A percentile compares a stretch with the other conserved stretches of the same genome.
These are phyloP conservation scores for Holotrichia oblita DNA, from an alignment of 1,140 invertebrate genomes.

Conservation along the genomic window DNA sequence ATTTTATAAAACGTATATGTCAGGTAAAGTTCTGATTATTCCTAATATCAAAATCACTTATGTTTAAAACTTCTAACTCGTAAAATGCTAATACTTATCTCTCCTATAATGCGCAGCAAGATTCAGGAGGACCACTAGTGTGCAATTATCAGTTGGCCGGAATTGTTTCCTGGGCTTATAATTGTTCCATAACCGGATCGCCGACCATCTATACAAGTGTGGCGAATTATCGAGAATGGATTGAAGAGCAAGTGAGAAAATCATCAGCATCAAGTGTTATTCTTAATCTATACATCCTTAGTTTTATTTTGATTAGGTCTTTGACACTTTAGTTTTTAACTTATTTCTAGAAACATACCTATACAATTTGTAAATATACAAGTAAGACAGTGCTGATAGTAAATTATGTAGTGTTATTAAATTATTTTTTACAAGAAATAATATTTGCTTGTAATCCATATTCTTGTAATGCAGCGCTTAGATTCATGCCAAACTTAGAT, in stretches of 20 bases:
- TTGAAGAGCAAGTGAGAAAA: slow-evolving; percentile 21
- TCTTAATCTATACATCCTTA: background rate
- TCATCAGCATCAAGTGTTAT: slow-evolving; percentile 14
- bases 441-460: no score
- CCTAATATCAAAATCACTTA: no score
- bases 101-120: background rate
- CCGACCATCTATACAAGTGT: slow-evolving; percentile 29
- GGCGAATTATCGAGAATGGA: background rate
- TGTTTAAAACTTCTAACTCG: no score
- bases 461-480: no score
- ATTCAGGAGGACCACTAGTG: slow-evolving; percentile 38
- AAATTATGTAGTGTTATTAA: no score
- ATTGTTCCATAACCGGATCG: background rate
- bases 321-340: background rate
- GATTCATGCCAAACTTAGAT: no score
- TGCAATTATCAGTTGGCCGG: slow-evolving; percentile 6
- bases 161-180: slow-evolving; percentile 37
- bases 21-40: slow-evolving; percentile 65
- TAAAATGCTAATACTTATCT: slow-evolving; percentile 9
- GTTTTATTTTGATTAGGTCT: background rate
- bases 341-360: no score
- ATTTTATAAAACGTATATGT: slow-evolving; percentile 75
- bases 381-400: no score
- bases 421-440: no score
- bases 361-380: no score